These are phyloP conservation scores for Cinclus cinclus DNA, from an alignment of 2,113 vertebrate genomes.

Conservation along the genomic window DNA sequence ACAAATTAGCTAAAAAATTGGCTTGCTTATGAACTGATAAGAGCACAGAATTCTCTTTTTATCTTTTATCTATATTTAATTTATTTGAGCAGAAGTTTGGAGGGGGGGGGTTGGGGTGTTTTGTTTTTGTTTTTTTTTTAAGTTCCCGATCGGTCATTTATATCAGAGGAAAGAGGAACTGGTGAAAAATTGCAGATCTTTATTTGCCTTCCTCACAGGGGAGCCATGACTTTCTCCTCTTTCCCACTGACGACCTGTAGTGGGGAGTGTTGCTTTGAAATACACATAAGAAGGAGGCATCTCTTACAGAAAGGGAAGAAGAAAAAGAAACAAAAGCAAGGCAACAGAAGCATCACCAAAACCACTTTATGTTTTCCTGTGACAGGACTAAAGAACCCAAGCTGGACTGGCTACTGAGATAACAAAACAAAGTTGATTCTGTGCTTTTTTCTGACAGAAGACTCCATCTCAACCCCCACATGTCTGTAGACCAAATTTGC, in stretches of 20 bases:
- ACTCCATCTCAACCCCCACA: accelerated
- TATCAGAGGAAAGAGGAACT: neutral
- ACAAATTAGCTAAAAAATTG: neutral
- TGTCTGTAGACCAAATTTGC: neutral
- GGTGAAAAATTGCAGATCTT: neutral
- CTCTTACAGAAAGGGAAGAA: neutral
- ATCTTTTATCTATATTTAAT: neutral
- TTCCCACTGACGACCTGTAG: neutral
- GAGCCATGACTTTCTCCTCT: neutral
- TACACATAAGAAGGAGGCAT: neutral
- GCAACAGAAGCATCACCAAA: neutral
- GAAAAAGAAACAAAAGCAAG: neutral
- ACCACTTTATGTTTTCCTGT: neutral
- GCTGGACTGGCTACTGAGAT: neutral
- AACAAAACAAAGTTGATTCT: neutral
- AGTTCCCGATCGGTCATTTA: neutral
- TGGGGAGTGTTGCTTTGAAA: conserved; percentile 37
- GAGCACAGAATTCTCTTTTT: neutral
- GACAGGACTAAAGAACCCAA: neutral
- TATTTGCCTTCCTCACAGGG: neutral
- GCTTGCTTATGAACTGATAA: neutral
- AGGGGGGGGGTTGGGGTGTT: neutral
- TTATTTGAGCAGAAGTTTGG: neutral
- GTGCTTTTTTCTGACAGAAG: neutral
- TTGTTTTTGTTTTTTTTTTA: neutral